phyloP scores from a whole-genome alignment of 2,797 vertebrate genomes.

The Carduelis carduelis region DNA sequence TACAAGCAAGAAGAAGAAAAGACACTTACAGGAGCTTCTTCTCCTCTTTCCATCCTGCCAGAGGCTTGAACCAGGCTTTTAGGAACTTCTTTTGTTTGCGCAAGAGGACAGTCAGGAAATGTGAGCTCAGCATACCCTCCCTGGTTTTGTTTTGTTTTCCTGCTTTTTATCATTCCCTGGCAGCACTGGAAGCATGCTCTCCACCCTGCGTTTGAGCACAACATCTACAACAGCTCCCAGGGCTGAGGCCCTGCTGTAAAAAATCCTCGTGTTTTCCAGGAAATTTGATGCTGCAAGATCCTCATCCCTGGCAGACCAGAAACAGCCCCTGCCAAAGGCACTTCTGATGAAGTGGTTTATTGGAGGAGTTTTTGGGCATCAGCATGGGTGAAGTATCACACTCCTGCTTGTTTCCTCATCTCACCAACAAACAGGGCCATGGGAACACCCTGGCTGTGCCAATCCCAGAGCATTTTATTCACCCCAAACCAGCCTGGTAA shows the following conservation, averaged over 20 bases:
- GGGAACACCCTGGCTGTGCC: neutral
- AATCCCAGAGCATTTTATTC: rapidly evolving
- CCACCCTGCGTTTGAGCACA: rapidly evolving
- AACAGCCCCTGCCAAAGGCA: neutral
- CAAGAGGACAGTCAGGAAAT: neutral
- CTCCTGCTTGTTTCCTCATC: rapidly evolving
- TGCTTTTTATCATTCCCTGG: neutral
- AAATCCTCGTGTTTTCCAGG: neutral
- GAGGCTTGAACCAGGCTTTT: neutral
- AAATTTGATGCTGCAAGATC: neutral
- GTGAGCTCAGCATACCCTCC: neutral
- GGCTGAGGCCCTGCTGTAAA: rapidly evolving
- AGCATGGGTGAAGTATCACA: rapidly evolving
- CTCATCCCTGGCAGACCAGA: neutral
- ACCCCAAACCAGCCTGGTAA: neutral
- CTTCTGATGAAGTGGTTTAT: neutral
- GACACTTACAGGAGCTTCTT: neutral
- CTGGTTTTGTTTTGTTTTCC: neutral
- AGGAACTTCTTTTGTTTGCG: neutral
- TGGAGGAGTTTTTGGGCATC: neutral
- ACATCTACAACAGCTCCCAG: neutral
- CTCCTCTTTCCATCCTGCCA: neutral
- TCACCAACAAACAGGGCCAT: neutral
- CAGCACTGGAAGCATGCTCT: neutral
- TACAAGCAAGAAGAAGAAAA: neutral